These are phyloP conservation scores for Nixonia krombeini DNA, from an alignment of 1,140 invertebrate species.

Conservation along the genomic window DNA sequence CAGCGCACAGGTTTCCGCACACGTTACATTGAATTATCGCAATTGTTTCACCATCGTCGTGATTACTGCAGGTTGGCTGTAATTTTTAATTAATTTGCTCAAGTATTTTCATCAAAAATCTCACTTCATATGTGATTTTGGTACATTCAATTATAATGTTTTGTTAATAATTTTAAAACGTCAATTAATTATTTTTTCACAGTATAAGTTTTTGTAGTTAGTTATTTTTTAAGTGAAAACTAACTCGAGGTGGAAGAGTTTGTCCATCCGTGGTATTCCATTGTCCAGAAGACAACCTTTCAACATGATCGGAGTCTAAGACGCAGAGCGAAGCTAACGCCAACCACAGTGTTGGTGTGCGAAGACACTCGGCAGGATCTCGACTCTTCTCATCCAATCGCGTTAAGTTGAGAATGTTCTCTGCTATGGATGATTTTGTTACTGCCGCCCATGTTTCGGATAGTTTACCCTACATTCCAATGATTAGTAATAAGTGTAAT, in stretches of 20 bases:
- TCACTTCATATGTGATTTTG: too few species aligned
- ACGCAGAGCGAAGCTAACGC: constrained; percentile 94
- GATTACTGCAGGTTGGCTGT: constrained; percentile 91
- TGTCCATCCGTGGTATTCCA: constrained; percentile 77
- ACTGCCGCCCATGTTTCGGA: constrained; percentile 89
- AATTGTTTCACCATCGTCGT: constrained; percentile 95
- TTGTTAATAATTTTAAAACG: too few species aligned
- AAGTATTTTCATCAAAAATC: too few species aligned
- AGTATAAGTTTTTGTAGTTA: too few species aligned
- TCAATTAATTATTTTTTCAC: too few species aligned
- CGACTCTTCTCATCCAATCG: constrained; percentile 83
- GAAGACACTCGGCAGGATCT: constrained; percentile 82
- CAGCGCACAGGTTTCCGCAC: constrained; percentile 94
- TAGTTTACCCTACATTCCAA: constrained; percentile 80
- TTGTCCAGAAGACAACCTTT: constrained; percentile 81
- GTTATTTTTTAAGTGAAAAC: background rate
- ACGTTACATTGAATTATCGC: constrained; percentile 93
- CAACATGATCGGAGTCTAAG: constrained; percentile 91
- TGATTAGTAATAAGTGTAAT: background rate
- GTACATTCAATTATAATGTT: too few species aligned
- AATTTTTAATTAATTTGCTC: constrained; percentile 14
- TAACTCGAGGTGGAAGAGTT: constrained; percentile 76
- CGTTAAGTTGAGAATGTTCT: constrained; percentile 89
- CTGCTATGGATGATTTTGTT: constrained; percentile 92
- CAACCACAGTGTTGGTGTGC: constrained; percentile 90